Evolutionary conservation across 2,888 invertebrate genomes (phyloP).

Genomic region (Blastobasis lacticolella): DNA sequence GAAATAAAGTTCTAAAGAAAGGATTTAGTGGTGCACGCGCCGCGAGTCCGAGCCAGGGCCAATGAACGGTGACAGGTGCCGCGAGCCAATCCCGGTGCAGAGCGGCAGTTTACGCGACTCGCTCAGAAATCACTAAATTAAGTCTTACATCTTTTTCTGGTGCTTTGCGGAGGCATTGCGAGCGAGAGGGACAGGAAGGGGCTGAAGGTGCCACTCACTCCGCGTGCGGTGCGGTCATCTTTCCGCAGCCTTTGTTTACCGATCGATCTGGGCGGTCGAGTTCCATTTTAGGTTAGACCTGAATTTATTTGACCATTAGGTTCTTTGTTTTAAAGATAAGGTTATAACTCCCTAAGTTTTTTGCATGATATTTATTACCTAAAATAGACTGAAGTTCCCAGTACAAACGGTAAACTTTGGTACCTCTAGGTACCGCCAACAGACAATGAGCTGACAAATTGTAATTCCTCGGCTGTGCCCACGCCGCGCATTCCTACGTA

Average conservation of each 20-base stretch:
- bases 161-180: conserved; percentile 6
- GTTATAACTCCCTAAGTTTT: no score
- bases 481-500: conserved; percentile 41
- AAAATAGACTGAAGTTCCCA: no score
- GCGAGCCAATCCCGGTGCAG: conserved; percentile 44
- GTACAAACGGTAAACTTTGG: conserved; percentile 11
- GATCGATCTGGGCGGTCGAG: conserved; percentile 27
- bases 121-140: conserved; percentile 41
- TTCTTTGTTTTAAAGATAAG: no score
- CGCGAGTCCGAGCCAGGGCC: conserved; percentile 43
- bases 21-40: conserved; percentile 50
- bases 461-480: conserved; percentile 33
- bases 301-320: conserved; percentile 6
- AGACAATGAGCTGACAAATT: conserved; percentile 28
- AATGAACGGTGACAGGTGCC: conserved; percentile 65
- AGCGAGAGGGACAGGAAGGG: conserved; percentile 19
- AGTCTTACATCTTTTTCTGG: conserved; percentile 38
- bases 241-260: conserved; percentile 36
- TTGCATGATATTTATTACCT: no score
- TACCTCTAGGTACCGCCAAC: conserved; percentile 11
- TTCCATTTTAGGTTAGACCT: conserved; percentile 24
- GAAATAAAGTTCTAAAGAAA: conserved; percentile 28
- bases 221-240: conserved; percentile 17
- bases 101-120: conserved; percentile 40
- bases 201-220: conserved; percentile 21